These are phyloP conservation scores for Spheniscus humboldti DNA, from an alignment of 2,797 vertebrate genomes.

Conservation along the genomic window DNA sequence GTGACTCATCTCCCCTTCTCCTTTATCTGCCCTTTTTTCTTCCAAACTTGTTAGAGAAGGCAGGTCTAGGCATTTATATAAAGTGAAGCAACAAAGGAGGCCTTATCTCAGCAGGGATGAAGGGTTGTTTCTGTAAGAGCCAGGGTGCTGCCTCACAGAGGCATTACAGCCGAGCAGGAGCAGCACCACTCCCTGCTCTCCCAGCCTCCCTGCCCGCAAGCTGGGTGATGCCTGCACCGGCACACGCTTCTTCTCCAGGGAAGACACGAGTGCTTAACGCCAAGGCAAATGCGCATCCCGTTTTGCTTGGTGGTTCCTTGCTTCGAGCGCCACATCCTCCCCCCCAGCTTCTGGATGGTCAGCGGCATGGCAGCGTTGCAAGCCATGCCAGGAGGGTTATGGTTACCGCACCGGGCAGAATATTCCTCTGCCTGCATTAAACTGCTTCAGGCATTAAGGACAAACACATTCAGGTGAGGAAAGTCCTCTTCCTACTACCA, in stretches of 20 bases:
- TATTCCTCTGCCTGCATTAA: not conserved
- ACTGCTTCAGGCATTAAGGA: not conserved
- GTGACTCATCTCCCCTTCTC: not conserved
- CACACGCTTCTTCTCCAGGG: not conserved
- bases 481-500: not conserved
- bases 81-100: not conserved
- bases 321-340: not conserved
- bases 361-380: fast-evolving
- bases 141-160: not conserved
- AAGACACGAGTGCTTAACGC: fast-evolving
- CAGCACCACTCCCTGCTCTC: not conserved
- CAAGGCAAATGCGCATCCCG: not conserved
- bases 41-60: not conserved
- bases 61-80: not conserved
- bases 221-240: fast-evolving
- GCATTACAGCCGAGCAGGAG: fast-evolving
- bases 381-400: not conserved
- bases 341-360: not conserved
- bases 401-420: not conserved
- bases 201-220: not conserved
- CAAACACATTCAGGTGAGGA: not conserved
- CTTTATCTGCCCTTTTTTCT: not conserved
- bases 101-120: not conserved
- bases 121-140: not conserved
- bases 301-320: not conserved